These are phyloP conservation scores for Gorsachius magnificus DNA, from an alignment of 2,797 vertebrate genomes.

Conservation along the genomic window DNA sequence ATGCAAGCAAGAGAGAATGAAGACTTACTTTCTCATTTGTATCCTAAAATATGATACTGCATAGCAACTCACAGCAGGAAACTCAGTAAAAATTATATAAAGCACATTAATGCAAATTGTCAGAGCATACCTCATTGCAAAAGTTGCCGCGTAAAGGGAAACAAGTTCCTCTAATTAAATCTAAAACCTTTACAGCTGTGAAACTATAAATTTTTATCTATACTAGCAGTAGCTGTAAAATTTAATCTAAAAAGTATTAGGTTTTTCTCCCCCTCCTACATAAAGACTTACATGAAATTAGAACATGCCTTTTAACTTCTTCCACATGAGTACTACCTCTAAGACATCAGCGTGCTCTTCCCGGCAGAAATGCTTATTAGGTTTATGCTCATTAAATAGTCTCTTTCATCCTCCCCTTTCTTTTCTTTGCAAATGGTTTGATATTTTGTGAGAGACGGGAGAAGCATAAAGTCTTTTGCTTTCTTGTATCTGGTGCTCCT, in stretches of 20 bases:
- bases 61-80: constrained; percentile 51
- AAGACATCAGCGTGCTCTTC: not conserved
- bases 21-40: constrained; percentile 15
- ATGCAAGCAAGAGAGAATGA: not conserved
- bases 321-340: not conserved
- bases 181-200: constrained; percentile 69
- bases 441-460: not conserved
- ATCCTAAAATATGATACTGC: constrained; percentile 29
- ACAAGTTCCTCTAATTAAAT: constrained; percentile 75
- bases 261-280: constrained; percentile 13
- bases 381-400: not conserved
- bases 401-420: not conserved
- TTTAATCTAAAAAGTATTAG: constrained; percentile 70
- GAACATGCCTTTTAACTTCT: constrained; percentile 22
- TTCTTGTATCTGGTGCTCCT: not conserved
- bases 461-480: not conserved
- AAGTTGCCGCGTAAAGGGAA: constrained; percentile 65
- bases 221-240: constrained; percentile 61
- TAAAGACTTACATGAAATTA: constrained; percentile 40
- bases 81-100: constrained; percentile 65
- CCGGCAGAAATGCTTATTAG: not conserved
- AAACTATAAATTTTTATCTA: constrained; percentile 72
- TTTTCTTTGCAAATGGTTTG: not conserved
- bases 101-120: constrained; percentile 64
- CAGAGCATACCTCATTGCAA: constrained; percentile 34